Conservation (phyloP, 2,113 vertebrate genomes). For the Trichechus manatus region DNA sequence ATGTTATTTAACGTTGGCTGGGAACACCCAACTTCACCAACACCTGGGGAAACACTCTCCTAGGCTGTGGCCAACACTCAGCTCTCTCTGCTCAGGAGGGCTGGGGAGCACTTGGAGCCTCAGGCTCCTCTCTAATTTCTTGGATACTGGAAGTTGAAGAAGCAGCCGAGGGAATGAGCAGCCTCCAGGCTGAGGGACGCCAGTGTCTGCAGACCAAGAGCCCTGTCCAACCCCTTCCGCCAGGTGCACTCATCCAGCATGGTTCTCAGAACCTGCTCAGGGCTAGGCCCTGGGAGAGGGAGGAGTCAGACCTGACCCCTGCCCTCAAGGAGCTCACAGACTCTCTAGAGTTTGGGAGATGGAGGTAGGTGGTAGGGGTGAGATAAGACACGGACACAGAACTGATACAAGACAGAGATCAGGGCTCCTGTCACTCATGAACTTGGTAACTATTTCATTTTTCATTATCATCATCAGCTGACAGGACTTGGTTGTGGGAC, state of each 20-base stretch:
- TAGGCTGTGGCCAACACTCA: no score
- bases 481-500: neutral
- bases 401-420: neutral
- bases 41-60: neutral
- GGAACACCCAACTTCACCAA: neutral
- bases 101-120: neutral
- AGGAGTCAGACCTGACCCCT: neutral
- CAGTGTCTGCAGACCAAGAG: neutral
- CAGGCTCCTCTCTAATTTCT: neutral
- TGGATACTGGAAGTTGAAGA: neutral
- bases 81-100: neutral
- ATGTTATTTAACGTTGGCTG: rapidly evolving
- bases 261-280: neutral
- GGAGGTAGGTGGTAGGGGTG: neutral
- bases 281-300: neutral
- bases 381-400: neutral
- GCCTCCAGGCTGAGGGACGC: neutral
- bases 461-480: neutral
- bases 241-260: neutral
- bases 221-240: neutral
- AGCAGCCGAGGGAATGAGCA: neutral
- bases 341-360: neutral
- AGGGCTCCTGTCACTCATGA: neutral
- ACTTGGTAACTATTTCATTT: neutral
- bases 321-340: neutral